Evolutionary conservation across 2,797 vertebrate genomes (phyloP).

Genomic region (Harpagifer antarcticus): DNA sequence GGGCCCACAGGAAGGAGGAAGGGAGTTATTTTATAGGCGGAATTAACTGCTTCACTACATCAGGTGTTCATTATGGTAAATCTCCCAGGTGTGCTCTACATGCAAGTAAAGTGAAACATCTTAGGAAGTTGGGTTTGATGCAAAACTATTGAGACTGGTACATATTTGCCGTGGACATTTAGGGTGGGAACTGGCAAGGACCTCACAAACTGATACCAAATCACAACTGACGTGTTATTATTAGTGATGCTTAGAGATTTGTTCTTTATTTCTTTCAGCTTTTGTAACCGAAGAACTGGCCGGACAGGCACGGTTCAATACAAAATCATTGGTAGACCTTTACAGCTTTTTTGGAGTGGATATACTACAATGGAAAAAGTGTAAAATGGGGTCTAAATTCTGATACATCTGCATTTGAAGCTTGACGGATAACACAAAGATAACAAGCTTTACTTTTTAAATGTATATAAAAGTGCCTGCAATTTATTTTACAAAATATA

Average conservation of each 20-base stretch:
- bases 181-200: neutral
- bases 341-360: neutral
- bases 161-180: slow-evolving; percentile 16
- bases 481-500: neutral
- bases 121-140: slow-evolving; percentile 47
- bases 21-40: slow-evolving; percentile 81
- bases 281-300: neutral
- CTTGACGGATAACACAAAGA: neutral
- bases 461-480: neutral
- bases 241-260: neutral
- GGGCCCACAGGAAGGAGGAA: slow-evolving; percentile 80
- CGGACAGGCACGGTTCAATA: neutral
- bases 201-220: slow-evolving; percentile 7
- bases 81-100: slow-evolving; percentile 76
- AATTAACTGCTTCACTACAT: slow-evolving; percentile 76
- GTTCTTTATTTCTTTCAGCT: too few species aligned
- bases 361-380: neutral
- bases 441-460: neutral
- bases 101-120: slow-evolving; percentile 48
- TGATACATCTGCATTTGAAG: neutral
- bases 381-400: neutral
- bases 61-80: slow-evolving; percentile 79
- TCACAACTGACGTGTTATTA: neutral
- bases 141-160: slow-evolving; percentile 29
- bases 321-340: neutral